Evolutionary conservation across 2,888 invertebrate species (phyloP), one percentile per base, ranked within the genome.

Genomic region (Xylota segnis): DNA sequence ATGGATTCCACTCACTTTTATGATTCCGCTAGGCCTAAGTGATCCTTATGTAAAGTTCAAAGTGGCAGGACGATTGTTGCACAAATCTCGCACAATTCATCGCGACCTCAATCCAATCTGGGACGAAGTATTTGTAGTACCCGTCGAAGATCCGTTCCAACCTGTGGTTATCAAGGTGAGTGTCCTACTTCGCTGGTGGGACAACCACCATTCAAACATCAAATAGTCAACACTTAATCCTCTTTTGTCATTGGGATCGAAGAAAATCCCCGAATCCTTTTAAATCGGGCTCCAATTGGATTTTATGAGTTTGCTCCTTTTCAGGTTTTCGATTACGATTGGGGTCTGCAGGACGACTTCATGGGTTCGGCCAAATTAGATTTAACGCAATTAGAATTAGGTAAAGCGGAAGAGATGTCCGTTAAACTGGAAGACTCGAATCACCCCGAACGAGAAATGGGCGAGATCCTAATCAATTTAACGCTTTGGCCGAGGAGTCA

Each of bases 11-110:
- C n/a, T 5, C 3, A 23, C 56, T 68, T 71, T 14, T 43, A 14
- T 5, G 6, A 43, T 54, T 29, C 47, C 27, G 14, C 14, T 29
- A 97, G 98, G 98, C 89, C 96, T 98, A 84, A 98, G 98, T 92
- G 99, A 99, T 93, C 99, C 99, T 23, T 99, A 99, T 93, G 98
- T 98, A 74, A 99, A 99, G 94, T 98, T 99, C 93, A 98, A 98
- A 93, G 94, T 95, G 87, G 96, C 95, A 10, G 97, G 97, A 40
- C 94, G 97, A 86, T 93, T 98, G 88, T 94, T 98, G 88, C 97
- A 98, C 93, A 99, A 98, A 93, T 98, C 98, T 88, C 96, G 96
- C 91, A 99, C 97, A 74, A 96, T 99, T 82, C 97, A 97, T 92
- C 95, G 98, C 89, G 98, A 98, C 92, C 94, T 99, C 83, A 99